Conservation (phyloP, 2,888 invertebrate genomes). For the Lasioglossum leucozonium region DNA sequence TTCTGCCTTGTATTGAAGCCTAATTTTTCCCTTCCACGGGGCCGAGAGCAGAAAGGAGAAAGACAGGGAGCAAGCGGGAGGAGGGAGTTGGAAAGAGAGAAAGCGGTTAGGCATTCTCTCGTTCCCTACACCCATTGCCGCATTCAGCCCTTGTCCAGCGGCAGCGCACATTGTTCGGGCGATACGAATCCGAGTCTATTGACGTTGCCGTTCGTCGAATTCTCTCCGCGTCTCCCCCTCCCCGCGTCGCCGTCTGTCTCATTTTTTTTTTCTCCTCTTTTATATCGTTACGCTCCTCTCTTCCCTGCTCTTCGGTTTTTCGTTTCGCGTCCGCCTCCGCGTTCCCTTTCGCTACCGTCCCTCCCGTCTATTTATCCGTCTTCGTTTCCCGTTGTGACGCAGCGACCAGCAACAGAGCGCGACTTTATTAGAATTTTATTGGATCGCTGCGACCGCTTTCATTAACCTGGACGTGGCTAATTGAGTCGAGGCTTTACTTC, state of each 20-base stretch:
- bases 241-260: slow-evolving; percentile 27
- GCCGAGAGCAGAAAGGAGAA: background rate
- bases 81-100: background rate
- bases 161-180: slow-evolving; percentile 65
- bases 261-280: slow-evolving; percentile 39
- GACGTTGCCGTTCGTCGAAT: slow-evolving; percentile 65
- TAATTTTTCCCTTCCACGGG: slow-evolving; percentile 57
- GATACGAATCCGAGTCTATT: slow-evolving; percentile 70
- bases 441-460: slow-evolving; percentile 74
- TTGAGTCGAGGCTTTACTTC: slow-evolving; percentile 73
- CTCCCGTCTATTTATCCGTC: slow-evolving; percentile 35
- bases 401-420: slow-evolving; percentile 57
- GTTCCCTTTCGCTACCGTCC: slow-evolving; percentile 25
- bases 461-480: slow-evolving; percentile 78
- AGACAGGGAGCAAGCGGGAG: background rate
- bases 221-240: slow-evolving; percentile 37
- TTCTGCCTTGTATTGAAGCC: slow-evolving; percentile 57
- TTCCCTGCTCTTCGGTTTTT: slow-evolving; percentile 11
- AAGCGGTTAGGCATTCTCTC: slow-evolving; percentile 49
- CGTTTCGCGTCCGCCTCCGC: slow-evolving; percentile 10
- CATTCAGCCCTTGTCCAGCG: slow-evolving; percentile 65
- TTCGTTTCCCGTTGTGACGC: slow-evolving; percentile 45
- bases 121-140: slow-evolving; percentile 45
- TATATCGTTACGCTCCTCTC: slow-evolving; percentile 33
- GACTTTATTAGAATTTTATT: slow-evolving; percentile 79